Evolutionary conservation across 2,888 invertebrate genomes (phyloP), one percentile per base, ranked within the genome.

Genomic region (Pterobdella sp.): DNA sequence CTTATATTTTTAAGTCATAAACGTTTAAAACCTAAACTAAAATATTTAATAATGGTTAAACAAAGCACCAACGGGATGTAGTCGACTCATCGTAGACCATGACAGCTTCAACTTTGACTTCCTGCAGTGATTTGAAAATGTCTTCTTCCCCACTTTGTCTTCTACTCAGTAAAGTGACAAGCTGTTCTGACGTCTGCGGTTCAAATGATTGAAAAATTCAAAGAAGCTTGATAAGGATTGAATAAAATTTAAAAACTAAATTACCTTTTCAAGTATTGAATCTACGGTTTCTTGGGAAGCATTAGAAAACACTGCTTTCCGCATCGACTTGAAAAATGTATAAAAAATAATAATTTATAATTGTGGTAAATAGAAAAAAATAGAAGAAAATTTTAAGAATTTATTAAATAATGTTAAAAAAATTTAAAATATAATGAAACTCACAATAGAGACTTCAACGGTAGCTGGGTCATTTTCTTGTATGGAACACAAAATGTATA

Each of bases 401-500:
- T 42, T 35, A 66, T 34, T 66, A 4, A 32, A 32, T 32, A 26
- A 66, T 66, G 10, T 10, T 68, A 52, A 52, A n/a, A 42, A 69
- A 52, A n/a, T 52, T 63, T 63, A 4, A 26, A 34, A 2, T 36
- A 22, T 7, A 63, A 49, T 35, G 36, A 63, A 65, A 66, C 88
- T 88, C 83, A 92, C 92, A 87, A 92, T 84, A 49, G 93, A 91
- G 72, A 94, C 89, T 83, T 93, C 92, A 68, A 94, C 87, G 10
- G 91, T 90, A 81, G 92, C 91, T 79, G 90, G 90, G 77, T 89
- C 90, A 68, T 89, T 89, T 10, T 88, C 86, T 78, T 92, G 90
- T 56, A 92, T 85, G 81, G 91, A 92, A 81, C 94, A 94, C n/a
- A 93, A 87, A 65, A 93, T 86, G 72, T 91, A 89, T 3, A 93